These are phyloP conservation scores for Glyptemys insculpta DNA, from an alignment of 2,797 vertebrate species.

Conservation along the genomic window DNA sequence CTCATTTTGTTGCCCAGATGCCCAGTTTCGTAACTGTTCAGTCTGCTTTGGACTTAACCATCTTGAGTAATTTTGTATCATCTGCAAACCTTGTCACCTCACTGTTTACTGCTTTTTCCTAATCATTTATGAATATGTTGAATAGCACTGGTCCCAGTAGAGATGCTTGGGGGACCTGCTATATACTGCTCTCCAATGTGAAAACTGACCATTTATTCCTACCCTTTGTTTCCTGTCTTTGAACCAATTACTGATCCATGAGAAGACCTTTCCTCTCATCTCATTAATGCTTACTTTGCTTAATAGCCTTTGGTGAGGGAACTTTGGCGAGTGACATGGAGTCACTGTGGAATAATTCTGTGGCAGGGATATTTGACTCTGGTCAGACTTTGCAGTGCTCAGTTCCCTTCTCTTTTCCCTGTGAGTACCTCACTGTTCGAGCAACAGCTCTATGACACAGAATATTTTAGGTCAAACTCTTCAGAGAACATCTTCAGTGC, in stretches of 20 bases:
- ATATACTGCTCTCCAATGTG: background rate
- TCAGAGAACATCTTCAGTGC: background rate
- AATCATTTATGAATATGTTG: background rate
- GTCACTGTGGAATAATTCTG: background rate
- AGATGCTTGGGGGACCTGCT: background rate
- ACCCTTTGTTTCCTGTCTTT: background rate
- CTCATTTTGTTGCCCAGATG: background rate
- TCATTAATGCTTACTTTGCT: background rate
- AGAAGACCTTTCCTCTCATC: background rate
- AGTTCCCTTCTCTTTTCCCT: background rate
- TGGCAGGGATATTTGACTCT: background rate
- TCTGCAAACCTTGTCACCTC: background rate
- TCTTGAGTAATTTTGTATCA: background rate
- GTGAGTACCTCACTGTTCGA: background rate
- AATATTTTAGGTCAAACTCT: background rate
- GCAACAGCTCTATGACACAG: background rate
- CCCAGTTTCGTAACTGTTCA: background rate
- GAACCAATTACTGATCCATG: background rate
- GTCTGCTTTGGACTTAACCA: background rate
- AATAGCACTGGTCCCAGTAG: background rate
- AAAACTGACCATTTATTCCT: background rate
- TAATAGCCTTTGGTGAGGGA: background rate
- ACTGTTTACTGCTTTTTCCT: background rate
- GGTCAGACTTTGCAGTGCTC: background rate
- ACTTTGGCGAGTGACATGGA: background rate